Percentiles rank a stretch among this genome's conserved stretches.
Evolutionary conservation across 2,797 vertebrate species (phyloP).

Genomic region (Momotus momota): DNA sequence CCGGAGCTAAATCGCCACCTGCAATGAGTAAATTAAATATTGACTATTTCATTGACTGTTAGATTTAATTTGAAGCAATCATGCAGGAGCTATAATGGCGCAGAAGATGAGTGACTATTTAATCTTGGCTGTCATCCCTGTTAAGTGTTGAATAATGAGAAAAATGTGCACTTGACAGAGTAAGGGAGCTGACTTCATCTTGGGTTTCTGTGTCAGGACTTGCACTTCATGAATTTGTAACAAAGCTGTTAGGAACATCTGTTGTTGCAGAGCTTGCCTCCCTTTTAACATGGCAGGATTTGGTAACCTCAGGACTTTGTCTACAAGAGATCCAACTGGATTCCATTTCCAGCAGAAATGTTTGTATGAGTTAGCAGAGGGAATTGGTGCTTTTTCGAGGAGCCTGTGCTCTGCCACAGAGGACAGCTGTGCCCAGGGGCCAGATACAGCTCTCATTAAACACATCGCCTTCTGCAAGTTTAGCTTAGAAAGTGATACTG

Average conservation of each 20-base stretch:
- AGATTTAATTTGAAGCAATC: slow-evolving; percentile 87
- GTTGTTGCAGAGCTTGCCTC: background rate
- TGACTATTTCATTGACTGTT: slow-evolving; percentile 83
- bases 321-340: background rate
- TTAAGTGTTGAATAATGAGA: slow-evolving; percentile 76
- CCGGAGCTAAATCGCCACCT: slow-evolving; percentile 77
- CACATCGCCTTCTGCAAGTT: background rate
- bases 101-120: slow-evolving; percentile 69
- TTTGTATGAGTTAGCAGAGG: background rate
- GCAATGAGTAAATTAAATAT: slow-evolving; percentile 88
- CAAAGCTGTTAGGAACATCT: background rate
- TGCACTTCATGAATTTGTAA: slow-evolving; percentile 11
- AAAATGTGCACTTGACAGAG: slow-evolving; percentile 67
- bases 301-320: background rate
- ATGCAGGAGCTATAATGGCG: slow-evolving; percentile 76
- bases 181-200: slow-evolving; percentile 54
- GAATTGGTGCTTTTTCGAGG: accelerated
- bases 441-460: background rate
- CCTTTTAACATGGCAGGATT: background rate
- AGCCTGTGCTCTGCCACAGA: background rate
- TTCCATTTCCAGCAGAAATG: background rate
- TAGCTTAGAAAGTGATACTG: background rate
- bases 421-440: background rate
- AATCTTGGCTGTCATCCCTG: slow-evolving; percentile 66
- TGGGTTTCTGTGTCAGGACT: slow-evolving; percentile 43